Evolutionary conservation across 2,888 invertebrate species (phyloP), one percentile per base, ranked within the genome.

Genomic region (Coecobrya sp.): DNA sequence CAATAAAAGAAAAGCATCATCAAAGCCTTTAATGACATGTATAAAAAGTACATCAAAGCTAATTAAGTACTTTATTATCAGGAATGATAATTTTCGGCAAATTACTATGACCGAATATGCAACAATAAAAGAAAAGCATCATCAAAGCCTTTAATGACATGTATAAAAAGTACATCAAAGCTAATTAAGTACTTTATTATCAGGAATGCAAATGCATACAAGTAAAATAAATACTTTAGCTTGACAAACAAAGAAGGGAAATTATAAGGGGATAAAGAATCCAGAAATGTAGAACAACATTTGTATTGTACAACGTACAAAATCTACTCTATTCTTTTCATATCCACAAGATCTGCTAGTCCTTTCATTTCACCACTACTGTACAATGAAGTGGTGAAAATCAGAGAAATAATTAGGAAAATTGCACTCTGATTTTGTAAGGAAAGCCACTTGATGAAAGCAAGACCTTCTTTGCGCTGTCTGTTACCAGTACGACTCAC

Each of bases 381-480:
- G 7, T 8, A 42, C n/a, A n/a, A n/a, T n/a, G 65, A 73, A 59
- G 62, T 11, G 36, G 82, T 59, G 59, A 82, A 84, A 84, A 84
- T 84, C 84, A 86, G 86, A 52, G 59, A 89, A 89, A 90, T 85
- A 90, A 90, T 90, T 90, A 90, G 85, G 76, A 62, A 90, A 85
- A 90, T 85, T 90, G 45, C 90, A 76, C 76, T 85, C 79, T n/a
- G 65, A 76, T 84, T 76, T 89, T 90, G 85, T 90, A 81, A 65
- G 52, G 42, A 89, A 90, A 90, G 76, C 90, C 62, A 85, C 85
- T 90, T 85, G 90, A 85, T 90, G 90, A 90, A 85, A 90, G 45
- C 59, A 42, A 65, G 49, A 45, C 45, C 81, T 81, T 42, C 36
- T 52, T 86, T 42, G 65, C 65, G 62, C 3, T 45, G 19, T 16